Evolutionary conservation across 2,797 vertebrate genomes (phyloP).

Genomic region (Arnoldichthys spilopterus): DNA sequence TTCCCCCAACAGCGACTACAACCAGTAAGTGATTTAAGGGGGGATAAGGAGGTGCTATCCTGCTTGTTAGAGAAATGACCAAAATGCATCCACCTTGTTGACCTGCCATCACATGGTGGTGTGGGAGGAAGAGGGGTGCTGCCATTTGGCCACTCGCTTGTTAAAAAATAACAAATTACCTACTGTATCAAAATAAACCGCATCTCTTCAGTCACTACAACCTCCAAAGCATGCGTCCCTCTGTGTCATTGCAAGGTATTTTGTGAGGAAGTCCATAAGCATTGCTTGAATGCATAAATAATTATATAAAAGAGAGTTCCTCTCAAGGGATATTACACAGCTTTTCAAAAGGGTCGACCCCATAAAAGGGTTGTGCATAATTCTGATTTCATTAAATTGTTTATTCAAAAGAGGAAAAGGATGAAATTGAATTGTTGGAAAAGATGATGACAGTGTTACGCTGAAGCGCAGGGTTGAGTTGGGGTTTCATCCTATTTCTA

Average conservation of each 20-base stretch:
- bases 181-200: no score
- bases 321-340: slow-evolving; percentile 39
- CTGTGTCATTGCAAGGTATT: background rate
- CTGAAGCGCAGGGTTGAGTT: slow-evolving; percentile 51
- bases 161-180: no score
- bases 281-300: slow-evolving; percentile 16
- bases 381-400: slow-evolving; percentile 61
- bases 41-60: no score
- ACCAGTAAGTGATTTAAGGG: no score
- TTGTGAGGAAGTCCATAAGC: background rate
- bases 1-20: no score
- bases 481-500: slow-evolving; percentile 62
- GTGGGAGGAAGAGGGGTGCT: no score
- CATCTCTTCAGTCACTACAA: background rate
- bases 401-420: slow-evolving; percentile 54
- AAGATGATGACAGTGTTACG: slow-evolving; percentile 59
- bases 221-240: background rate
- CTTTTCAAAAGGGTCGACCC: slow-evolving; percentile 55
- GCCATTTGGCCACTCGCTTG: no score
- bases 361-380: slow-evolving; percentile 51
- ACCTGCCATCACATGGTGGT: no score
- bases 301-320: slow-evolving; percentile 42
- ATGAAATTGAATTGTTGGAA: slow-evolving; percentile 61
- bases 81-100: no score
- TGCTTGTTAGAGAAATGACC: no score